Evolutionary conservation across 2,113 vertebrate genomes (phyloP), one percentile per base, ranked within the genome.

Genomic region (Pyxicephalus adspersus): DNA sequence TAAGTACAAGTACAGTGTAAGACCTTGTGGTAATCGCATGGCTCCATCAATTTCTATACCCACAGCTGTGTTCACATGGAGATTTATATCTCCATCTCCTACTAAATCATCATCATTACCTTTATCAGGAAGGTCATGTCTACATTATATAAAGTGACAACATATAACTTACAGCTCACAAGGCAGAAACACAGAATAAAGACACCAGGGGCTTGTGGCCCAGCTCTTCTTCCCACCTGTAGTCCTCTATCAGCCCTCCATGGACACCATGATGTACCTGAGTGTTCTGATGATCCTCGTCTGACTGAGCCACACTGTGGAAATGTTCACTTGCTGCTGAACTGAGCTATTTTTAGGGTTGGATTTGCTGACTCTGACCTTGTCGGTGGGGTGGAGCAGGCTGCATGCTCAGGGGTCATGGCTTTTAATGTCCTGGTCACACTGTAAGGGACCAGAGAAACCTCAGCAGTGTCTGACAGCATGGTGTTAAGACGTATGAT

Each of bases 321-420:
- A 64, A 63, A 38, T 22, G 28, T 19, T 64, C 17, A 64, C 45
- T 64, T 16, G 50, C 11, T 64, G 60, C 23, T 19, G 68, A 45
- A 45, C 38, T 13, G 38, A 60, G 68, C 77, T 81, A 77, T 81
- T 63, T 76, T 81, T 76, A 81, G 64, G 64, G 52, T 76, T 72
- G 73, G 72, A 76, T 75, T 71, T 84, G 77, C 83, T 84, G 66
- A 84, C 77, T 67, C 38, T 84, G 83, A 76, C 72, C 72, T 81
- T 84, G 71, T 58, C 73, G 45, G 58, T 64, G 64, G 70, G 68
- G 38, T 73, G 78, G 58, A 60, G 68, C 58, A 73, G 58, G 22
- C 58, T 55, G 78, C 34, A 73, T 50, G 55, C 52, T n/a, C 22
- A 55, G 38, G 65, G 76, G 54, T 63, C 57, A 70, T 13, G 25